These are phyloP conservation scores for Crossocerus cetratus DNA, from an alignment of 2,888 invertebrate species.

Conservation along the genomic window DNA sequence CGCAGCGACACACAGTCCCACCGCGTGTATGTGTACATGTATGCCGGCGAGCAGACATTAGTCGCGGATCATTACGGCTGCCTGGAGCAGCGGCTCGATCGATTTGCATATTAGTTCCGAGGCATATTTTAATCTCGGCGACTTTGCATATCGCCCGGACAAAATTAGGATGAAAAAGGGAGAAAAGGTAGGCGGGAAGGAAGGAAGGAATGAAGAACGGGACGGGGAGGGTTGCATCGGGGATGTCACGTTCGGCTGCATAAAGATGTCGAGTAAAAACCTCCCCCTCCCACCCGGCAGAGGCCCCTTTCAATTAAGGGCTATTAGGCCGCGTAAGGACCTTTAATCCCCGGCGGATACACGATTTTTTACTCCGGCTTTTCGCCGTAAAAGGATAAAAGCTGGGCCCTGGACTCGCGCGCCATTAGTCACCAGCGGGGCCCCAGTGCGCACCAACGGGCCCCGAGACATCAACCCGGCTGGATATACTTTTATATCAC, in stretches of 20 bases:
- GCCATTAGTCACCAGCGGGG: conserved; percentile 61
- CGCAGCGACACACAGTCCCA: background rate
- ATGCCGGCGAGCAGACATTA: conserved; percentile 25
- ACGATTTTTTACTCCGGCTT: conserved; percentile 63
- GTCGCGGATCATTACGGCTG: conserved; percentile 27
- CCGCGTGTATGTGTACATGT: conserved; percentile 30
- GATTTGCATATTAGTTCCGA: conserved; percentile 18
- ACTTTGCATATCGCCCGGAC: background rate
- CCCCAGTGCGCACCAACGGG: conserved; percentile 16
- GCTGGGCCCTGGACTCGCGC: conserved; percentile 37
- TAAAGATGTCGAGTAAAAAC: conserved; percentile 61
- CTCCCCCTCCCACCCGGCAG: conserved; percentile 36
- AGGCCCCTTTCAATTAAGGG: conserved; percentile 67
- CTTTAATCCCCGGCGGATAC: conserved; percentile 62
- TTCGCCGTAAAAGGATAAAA: conserved; percentile 60
- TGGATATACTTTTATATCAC: conserved; percentile 67
- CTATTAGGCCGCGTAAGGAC: conserved; percentile 68
- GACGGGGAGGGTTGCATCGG: conserved; percentile 11
- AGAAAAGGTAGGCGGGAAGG: conserved; percentile 10
- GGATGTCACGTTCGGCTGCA: conserved; percentile 44
- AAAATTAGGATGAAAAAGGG: conserved; percentile 1
- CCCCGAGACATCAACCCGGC: conserved; percentile 15
- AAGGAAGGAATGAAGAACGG: background rate
- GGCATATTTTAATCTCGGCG: background rate
- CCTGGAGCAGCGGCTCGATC: background rate